Evolutionary conservation across 2,888 invertebrate genomes (phyloP), one percentile per base, ranked within the genome.

Genomic region (Stictocephala bisonia): DNA sequence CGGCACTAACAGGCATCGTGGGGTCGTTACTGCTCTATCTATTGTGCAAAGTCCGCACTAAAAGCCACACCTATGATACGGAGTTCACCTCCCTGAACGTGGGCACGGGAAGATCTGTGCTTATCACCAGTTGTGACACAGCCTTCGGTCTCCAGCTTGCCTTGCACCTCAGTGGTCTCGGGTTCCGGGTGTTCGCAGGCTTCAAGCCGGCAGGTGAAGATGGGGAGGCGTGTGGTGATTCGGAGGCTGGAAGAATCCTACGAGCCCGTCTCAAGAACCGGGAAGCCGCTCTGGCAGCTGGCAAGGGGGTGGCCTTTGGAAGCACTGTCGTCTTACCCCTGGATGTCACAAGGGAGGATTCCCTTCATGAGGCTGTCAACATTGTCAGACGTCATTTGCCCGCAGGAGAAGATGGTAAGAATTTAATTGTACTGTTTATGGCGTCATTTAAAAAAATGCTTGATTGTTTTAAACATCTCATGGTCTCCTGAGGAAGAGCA

Each of bases 131-230:
- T 72, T 92, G 91, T 75, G 93, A 93, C 79, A 93, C 92, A 72
- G 92, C 92, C 44, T 86, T 93, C 74, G 94, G 93, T 58, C 85
- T 93, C 80, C 93, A 94, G 86, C 89, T 91, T 68, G 84, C 84
- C 64, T 89, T 91, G 68, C 90, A 91, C 83, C 84, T 92, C 78
- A 91, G 91, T 76, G 88, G 88, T 75, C 87, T 88, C 56, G 93
- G 93, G 0, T 93, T 91, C 85, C 88, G 92, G 0, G 93, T 94
- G 13, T 93, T 94, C 80, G 93, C 93, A 0, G 94, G 93, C 0
- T 83, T 90, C 53, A 77, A 77, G 35, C 75, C 78, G 2, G 27
- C 73, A 4, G 53, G 48, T 15, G 72, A 72, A 0, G 72, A 60
- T 35, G 56, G 60, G 29, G 35, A 26, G 15, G 56, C 31, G 24